Conservation (phyloP, 1,140 invertebrate species). For the Drosophila murphyi region DNA sequence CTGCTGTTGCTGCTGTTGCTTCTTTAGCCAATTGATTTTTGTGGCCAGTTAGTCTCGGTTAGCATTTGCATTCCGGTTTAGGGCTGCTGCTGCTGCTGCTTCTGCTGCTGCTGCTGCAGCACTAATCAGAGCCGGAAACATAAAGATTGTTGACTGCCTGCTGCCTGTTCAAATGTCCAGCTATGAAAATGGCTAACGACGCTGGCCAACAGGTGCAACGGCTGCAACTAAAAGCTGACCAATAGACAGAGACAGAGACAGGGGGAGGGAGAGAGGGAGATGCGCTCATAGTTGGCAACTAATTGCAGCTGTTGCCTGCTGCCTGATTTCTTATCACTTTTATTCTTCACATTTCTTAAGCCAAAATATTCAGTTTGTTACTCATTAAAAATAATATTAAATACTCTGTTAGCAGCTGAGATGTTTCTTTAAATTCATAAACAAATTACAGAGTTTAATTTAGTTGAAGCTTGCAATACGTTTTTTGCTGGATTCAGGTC, state of each 20-base stretch:
- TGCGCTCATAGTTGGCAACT: slow-evolving; percentile 20
- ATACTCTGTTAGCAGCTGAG: too few species aligned
- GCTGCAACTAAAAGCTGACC: neutral
- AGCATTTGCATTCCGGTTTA: slow-evolving; percentile 67
- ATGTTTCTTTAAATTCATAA: too few species aligned
- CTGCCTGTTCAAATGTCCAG: slow-evolving; percentile 37
- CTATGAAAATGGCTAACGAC: slow-evolving; percentile 45
- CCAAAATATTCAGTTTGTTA: too few species aligned
- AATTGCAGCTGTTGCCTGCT: too few species aligned
- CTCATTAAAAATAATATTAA: too few species aligned
- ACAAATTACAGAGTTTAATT: too few species aligned
- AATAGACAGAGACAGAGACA: slow-evolving; percentile 11
- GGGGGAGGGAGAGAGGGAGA: slow-evolving; percentile 1
- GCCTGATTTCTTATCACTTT: too few species aligned
- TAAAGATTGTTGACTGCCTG: slow-evolving; percentile 56
- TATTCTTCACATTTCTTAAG: too few species aligned
- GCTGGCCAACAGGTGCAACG: slow-evolving; percentile 69
- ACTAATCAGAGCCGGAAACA: slow-evolving; percentile 81
- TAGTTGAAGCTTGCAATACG: too few species aligned
- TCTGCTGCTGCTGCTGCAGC: neutral
- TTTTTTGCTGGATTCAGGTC: too few species aligned
- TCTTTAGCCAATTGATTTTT: slow-evolving; percentile 73
- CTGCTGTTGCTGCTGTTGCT: neutral
- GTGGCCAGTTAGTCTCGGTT: slow-evolving; percentile 33
- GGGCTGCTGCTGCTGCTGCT: slow-evolving; percentile 8